Percentiles rank a stretch among this genome's conserved stretches.
These are phyloP conservation scores for Diabrotica virgifera DNA, from an alignment of 1,140 invertebrate species.

Conservation along the genomic window DNA sequence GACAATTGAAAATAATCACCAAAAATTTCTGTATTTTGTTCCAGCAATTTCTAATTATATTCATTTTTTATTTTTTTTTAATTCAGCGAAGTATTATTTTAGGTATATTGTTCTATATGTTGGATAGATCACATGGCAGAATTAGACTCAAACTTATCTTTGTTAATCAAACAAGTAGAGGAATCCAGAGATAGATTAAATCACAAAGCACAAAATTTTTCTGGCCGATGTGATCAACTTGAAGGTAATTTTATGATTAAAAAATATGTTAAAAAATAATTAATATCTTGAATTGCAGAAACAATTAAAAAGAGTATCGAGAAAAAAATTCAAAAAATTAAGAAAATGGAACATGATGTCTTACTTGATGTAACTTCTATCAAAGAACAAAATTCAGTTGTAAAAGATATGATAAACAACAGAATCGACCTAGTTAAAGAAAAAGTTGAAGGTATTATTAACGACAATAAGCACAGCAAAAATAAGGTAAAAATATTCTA, in stretches of 20 bases:
- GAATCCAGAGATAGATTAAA: slow-evolving; percentile 52
- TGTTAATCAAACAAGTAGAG: slow-evolving; percentile 52
- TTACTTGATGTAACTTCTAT: slow-evolving; percentile 44
- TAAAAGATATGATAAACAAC: slow-evolving; percentile 44
- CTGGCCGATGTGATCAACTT: slow-evolving; percentile 52
- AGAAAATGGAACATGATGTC: slow-evolving; percentile 45
- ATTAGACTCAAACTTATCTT: slow-evolving; percentile 54
- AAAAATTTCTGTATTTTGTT: too few relatives aligned
- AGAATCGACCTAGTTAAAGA: slow-evolving; percentile 46
- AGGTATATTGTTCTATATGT: slow-evolving; percentile 58
- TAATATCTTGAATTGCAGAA: slow-evolving; percentile 28
- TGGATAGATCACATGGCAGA: slow-evolving; percentile 57
- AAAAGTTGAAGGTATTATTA: slow-evolving; percentile 40
- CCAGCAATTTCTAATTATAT: too few relatives aligned
- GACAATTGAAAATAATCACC: too few relatives aligned
- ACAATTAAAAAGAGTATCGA: slow-evolving; percentile 51
- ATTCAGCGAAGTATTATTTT: slow-evolving; percentile 11
- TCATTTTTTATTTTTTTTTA: too few relatives aligned
- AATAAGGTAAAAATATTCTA: too few relatives aligned
- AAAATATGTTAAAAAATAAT: neutral
- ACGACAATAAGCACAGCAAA: slow-evolving; percentile 5
- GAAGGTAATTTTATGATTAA: slow-evolving; percentile 4
- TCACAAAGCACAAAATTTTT: slow-evolving; percentile 54
- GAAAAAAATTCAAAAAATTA: slow-evolving; percentile 50
- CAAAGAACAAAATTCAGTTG: slow-evolving; percentile 45